These are phyloP conservation scores for Lasioglossum calceatum DNA, from an alignment of 2,888 invertebrate species.

Conservation along the genomic window DNA sequence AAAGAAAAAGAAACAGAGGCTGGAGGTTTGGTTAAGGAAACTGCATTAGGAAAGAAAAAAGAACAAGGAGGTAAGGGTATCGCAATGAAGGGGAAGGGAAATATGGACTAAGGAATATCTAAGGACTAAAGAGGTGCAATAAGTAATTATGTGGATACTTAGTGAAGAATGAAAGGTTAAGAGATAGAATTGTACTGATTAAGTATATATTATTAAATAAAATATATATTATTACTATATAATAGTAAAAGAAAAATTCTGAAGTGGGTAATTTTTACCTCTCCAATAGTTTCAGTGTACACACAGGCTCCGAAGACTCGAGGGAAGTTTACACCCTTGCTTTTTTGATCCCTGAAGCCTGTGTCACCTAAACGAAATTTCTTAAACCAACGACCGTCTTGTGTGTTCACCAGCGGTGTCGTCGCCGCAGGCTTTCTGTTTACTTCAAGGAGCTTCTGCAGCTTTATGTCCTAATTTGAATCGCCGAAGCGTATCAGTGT, in stretches of 20 bases:
- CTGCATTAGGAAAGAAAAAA: too few species aligned
- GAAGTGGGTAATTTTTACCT: not conserved
- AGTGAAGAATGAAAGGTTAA: too few species aligned
- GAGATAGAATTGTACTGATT: too few species aligned
- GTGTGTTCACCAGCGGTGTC: not conserved
- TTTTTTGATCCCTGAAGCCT: not conserved
- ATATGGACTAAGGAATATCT: too few species aligned
- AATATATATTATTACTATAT: too few species aligned
- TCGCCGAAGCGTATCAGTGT: not conserved
- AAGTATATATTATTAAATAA: too few species aligned
- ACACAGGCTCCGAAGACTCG: not conserved
- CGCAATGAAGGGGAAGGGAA: too few species aligned
- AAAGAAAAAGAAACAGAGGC: too few species aligned
- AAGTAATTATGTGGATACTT: too few species aligned
- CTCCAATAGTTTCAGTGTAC: not conserved
- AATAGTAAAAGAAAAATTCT: not conserved
- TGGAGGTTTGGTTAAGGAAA: too few species aligned
- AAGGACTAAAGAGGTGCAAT: too few species aligned
- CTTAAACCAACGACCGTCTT: slow-evolving; percentile 1
- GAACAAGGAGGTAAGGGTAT: too few species aligned
- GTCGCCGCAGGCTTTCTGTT: not conserved
- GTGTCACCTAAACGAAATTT: not conserved
- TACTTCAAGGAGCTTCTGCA: not conserved
- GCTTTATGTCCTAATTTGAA: not conserved
- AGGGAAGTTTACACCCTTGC: not conserved